Conservation (phyloP, 2,797 vertebrate species). For the Percopsis omiscomaycus region DNA sequence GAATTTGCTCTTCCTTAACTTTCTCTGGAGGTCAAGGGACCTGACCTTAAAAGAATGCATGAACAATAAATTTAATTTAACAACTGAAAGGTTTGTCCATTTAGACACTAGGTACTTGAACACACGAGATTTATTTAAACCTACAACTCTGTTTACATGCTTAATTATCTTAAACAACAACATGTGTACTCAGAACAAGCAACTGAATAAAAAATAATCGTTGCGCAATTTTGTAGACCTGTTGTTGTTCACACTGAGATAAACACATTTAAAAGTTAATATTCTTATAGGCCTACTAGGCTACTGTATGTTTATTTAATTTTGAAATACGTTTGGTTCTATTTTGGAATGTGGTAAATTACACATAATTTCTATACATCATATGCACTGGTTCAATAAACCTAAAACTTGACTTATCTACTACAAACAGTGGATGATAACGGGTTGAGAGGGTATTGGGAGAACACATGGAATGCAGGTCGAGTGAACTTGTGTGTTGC, state of each 20-base stretch:
- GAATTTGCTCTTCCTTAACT: conserved; percentile 85
- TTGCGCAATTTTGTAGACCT: conserved; percentile 11
- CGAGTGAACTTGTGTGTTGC: conserved; percentile 68
- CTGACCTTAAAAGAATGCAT: conserved; percentile 95
- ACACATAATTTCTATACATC: background rate
- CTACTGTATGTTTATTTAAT: too few relatives aligned
- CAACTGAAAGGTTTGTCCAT: conserved; percentile 85
- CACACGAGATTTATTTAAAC: conserved; percentile 58
- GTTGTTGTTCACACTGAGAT: background rate
- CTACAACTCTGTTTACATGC: background rate
- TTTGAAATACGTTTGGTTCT: background rate
- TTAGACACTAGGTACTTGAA: conserved; percentile 88
- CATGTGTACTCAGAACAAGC: background rate
- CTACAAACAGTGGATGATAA: conserved; percentile 6
- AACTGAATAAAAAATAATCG: conserved; percentile 16
- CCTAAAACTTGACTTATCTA: background rate
- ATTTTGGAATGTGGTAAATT: background rate
- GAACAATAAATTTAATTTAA: conserved; percentile 94
- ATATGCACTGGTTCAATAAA: background rate
- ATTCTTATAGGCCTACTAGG: background rate
- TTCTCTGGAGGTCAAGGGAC: conserved; percentile 90
- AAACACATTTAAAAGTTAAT: background rate
- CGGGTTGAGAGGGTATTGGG: conserved; percentile 47
- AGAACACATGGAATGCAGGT: conserved; percentile 46
- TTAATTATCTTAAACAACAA: background rate